These are phyloP conservation scores for Raphicerus campestris DNA, from an alignment of 2,113 vertebrate genomes.

Conservation along the genomic window DNA sequence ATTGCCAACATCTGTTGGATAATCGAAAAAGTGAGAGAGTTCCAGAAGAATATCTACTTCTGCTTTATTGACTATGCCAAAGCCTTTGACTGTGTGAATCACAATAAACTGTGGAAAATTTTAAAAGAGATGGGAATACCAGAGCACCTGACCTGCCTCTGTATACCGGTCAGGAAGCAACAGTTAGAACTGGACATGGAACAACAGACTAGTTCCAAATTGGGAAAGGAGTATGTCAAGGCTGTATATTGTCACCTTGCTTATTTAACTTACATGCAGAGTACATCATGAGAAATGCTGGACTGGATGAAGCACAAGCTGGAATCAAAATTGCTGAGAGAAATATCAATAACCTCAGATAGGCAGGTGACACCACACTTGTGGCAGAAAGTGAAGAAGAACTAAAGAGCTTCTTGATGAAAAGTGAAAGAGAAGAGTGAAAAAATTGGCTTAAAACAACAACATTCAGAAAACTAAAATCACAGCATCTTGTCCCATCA, in stretches of 20 bases:
- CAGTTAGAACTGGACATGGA: not conserved
- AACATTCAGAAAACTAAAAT: not conserved
- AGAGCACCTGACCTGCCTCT: not conserved
- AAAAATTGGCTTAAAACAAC: not conserved
- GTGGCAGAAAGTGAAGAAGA: not conserved
- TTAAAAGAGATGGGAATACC: not conserved
- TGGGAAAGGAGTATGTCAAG: not conserved
- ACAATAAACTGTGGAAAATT: not conserved
- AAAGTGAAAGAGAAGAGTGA: not conserved
- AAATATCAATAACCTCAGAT: not conserved
- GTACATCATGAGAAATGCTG: not conserved
- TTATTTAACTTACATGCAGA: not conserved
- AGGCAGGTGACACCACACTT: not conserved
- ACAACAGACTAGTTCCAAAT: not conserved
- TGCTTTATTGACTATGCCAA: not conserved
- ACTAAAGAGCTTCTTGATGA: not conserved
- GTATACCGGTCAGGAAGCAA: not conserved
- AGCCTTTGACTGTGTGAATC: not conserved
- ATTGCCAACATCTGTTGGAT: accelerated
- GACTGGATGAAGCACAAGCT: not conserved
- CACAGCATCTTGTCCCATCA: not conserved
- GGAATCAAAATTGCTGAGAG: not conserved
- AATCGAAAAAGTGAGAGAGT: not conserved
- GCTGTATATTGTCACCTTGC: not conserved
- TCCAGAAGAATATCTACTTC: not conserved